Base-by-base conservation (phyloP, 2,113 vertebrate genomes). In the Corythaixoides concolor region DNA sequence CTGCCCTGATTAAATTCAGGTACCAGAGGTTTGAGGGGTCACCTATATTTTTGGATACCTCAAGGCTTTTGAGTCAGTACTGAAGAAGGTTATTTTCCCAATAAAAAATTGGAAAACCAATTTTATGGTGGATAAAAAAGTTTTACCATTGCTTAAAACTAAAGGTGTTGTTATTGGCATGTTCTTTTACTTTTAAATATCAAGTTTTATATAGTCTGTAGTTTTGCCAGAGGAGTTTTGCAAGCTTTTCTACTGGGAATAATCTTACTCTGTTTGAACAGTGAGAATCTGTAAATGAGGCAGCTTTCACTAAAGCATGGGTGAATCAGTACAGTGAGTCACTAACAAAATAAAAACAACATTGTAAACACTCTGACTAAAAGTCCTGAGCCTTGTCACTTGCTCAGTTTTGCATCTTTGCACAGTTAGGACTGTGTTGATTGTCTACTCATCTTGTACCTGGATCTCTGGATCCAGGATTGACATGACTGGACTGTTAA, bases 261-360 rank as follows among this genome's bases (percentile, higher is more conserved):
- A 90, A 53, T 82, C 18, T 90, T 47, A 67, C 21, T n/a, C 17
- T 70, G 3, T 39, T 80, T 55, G 17, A 93, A 72, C 43, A 89
- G 37, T 72, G 52, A 63, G 67, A 88, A 39, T 47, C 47, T 81
- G 53, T 67, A 85, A 92, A 79, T 2, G 5, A 93, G 67, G 63
- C 80, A 89, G 74, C 74, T 90, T 95, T 95, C 72, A 81, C 69
- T 75, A 89, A 86, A 92, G 58, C 73, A 82, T 72, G 33, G 17
- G 39, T 89, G 66, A 95, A 81, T 94, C 76, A 72, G 27, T 59
- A 73, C 39, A 85, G 80, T 47, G 66, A 94, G 66, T 91, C 89
- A 89, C 68, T 75, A 76, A 81, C 66, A 90, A 93, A 89, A 92
- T 81, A 90, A 95, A 91, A 93, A 85, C 78, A 92, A 21, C 84